A percentile compares a stretch with the other conserved stretches of the same genome.
Conservation (phyloP, 1,140 invertebrate genomes). For the Carposina sasakii region DNA sequence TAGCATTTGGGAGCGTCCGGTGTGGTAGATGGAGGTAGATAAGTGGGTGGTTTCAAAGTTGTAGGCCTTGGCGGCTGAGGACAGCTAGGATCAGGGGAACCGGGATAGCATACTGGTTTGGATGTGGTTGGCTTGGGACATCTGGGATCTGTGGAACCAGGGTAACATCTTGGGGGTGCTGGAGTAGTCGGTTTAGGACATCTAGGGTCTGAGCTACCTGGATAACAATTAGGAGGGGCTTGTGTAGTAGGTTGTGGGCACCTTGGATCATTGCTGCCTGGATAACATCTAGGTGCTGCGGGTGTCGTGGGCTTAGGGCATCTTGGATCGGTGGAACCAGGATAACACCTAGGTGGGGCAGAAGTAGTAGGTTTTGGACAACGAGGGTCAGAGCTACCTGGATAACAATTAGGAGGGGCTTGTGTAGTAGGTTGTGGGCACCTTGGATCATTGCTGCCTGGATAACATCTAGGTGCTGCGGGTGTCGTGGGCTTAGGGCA, state of each 20-base stretch:
- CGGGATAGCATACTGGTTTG: slow-evolving; percentile 16
- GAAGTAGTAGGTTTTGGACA: slow-evolving; percentile 41
- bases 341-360: slow-evolving; percentile 21
- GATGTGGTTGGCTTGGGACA: slow-evolving; percentile 21
- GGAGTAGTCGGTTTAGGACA: slow-evolving; percentile 52
- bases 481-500: slow-evolving; percentile 35
- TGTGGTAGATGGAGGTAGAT: slow-evolving; percentile 26
- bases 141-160: slow-evolving; percentile 39
- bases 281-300: slow-evolving; percentile 41
- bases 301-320: slow-evolving; percentile 38
- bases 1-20: slow-evolving; percentile 38
- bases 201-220: slow-evolving; percentile 21
- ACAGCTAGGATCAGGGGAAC: slow-evolving; percentile 19
- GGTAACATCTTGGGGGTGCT: slow-evolving; percentile 45
- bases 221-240: slow-evolving; percentile 19
- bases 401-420: slow-evolving; percentile 39
- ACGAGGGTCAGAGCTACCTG: slow-evolving; percentile 52
- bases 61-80: slow-evolving; percentile 22
- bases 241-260: slow-evolving; percentile 43
- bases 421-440: slow-evolving; percentile 22
- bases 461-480: slow-evolving; percentile 32
- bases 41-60: slow-evolving; percentile 23
- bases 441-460: slow-evolving; percentile 37
- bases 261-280: slow-evolving; percentile 55
- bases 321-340: slow-evolving; percentile 46